phyloP scores from a whole-genome alignment of 2,797 vertebrate species.

The Dallia pectoralis region DNA sequence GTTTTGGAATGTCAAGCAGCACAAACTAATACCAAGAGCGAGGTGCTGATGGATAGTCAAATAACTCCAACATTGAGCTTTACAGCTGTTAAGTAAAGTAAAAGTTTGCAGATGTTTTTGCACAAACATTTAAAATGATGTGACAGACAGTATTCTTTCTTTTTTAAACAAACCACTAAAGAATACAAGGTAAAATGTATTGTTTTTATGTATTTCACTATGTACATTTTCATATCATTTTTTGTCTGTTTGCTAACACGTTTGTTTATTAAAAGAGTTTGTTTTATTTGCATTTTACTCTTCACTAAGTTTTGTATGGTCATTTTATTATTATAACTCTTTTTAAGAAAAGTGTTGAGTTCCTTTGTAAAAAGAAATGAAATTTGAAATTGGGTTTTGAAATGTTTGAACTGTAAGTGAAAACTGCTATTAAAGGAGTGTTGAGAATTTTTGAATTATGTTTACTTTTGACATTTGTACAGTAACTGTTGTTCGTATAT shows the following conservation, averaged over 20 bases:
- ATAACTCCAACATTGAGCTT: slow-evolving; percentile 32
- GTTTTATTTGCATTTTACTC: slow-evolving; percentile 39
- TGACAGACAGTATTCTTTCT: slow-evolving; percentile 28
- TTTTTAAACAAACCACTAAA: slow-evolving; percentile 38
- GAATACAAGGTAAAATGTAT: slow-evolving; percentile 26
- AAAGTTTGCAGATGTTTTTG: slow-evolving; percentile 39
- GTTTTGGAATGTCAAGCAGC: slow-evolving; percentile 9
- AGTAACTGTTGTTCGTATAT: too few species aligned
- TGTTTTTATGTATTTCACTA: slow-evolving; percentile 28
- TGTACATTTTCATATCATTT: slow-evolving; percentile 38
- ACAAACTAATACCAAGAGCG: slow-evolving; percentile 3
- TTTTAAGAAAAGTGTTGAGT: slow-evolving; percentile 48
- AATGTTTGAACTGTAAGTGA: slow-evolving; percentile 42
- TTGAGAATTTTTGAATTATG: slow-evolving; percentile 14
- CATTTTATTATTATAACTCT: slow-evolving; percentile 45
- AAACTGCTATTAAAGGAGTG: slow-evolving; percentile 30
- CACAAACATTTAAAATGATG: slow-evolving; percentile 42
- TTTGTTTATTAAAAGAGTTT: slow-evolving; percentile 38
- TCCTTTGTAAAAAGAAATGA: slow-evolving; percentile 44
- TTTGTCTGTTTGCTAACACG: slow-evolving; percentile 30
- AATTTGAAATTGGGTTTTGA: slow-evolving; percentile 33
- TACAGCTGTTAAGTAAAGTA: slow-evolving; percentile 27
- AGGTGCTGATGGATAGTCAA: not conserved
- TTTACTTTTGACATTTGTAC: not conserved
- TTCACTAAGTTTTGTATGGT: slow-evolving; percentile 35